Percentiles rank a stretch among this genome's conserved stretches.
Conservation (phyloP, 2,888 invertebrate genomes). For the Anthophora plumipes region DNA sequence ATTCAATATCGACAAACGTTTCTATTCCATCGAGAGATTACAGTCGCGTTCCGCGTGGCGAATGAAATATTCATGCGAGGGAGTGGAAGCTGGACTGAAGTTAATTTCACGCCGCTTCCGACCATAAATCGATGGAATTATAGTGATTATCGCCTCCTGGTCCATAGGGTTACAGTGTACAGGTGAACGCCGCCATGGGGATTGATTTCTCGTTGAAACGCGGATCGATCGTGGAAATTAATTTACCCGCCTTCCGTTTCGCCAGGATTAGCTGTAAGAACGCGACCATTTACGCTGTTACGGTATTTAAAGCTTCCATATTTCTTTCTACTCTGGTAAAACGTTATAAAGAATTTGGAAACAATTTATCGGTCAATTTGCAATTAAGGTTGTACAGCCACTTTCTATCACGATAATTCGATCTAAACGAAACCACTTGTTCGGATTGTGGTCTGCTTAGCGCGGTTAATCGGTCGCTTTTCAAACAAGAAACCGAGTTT, state of each 20-base stretch:
- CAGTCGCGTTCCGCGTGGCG: constrained; percentile 18
- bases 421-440: constrained; percentile 8
- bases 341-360: background rate
- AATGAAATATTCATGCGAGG: constrained; percentile 64
- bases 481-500: constrained; percentile 36
- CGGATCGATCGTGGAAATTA: constrained; percentile 43
- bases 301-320: too few relatives aligned
- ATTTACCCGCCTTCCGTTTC: constrained; percentile 20
- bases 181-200: constrained; percentile 7
- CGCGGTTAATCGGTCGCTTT: constrained; percentile 23
- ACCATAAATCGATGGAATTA: constrained; percentile 70
- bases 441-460: constrained; percentile 15
- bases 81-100: constrained; percentile 36
- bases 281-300: too few relatives aligned
- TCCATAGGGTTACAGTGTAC: constrained; percentile 27
- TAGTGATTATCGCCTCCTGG: constrained; percentile 68
- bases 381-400: background rate
- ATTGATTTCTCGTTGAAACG: constrained; percentile 41
- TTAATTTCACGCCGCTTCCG: constrained; percentile 68
- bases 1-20: constrained; percentile 12
- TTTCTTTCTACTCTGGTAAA: background rate
- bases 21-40: constrained; percentile 42
- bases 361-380: constrained; percentile 1
- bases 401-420: constrained; percentile 28
- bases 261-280: background rate